Conservation (phyloP, 35 echinoderm and acorn worm genomes). For the Stichopus chloronotus region DNA sequence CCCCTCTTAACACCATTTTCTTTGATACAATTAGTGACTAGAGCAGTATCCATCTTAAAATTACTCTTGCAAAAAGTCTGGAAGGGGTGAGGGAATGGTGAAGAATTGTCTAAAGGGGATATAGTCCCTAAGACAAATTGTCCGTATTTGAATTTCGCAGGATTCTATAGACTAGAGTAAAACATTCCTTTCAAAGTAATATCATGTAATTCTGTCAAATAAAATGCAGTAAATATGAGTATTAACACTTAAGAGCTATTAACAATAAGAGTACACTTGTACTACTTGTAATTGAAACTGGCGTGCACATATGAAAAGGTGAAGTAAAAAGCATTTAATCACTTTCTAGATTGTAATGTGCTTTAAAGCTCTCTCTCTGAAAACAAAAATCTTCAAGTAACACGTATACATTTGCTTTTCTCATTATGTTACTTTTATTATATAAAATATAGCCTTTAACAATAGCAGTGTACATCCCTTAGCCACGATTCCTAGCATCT, state of each 20-base stretch:
- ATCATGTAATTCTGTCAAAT: neutral
- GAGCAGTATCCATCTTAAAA: too few species aligned
- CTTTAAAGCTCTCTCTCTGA: neutral
- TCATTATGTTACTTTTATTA: neutral
- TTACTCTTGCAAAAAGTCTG: too few species aligned
- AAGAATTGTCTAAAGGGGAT: too few species aligned
- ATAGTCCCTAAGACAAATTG: neutral
- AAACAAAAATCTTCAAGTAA: neutral
- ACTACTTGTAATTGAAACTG: neutral
- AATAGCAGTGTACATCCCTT: neutral
- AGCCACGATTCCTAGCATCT: neutral
- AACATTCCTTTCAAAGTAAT: neutral
- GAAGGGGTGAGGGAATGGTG: too few species aligned
- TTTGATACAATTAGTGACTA: too few species aligned
- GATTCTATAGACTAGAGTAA: neutral
- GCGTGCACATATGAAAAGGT: neutral
- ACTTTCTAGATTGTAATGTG: neutral
- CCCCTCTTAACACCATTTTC: too few species aligned
- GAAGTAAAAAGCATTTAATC: too few species aligned
- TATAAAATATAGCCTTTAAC: neutral
- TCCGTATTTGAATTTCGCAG: neutral
- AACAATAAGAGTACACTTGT: neutral
- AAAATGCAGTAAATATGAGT: too few species aligned
- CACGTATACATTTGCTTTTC: neutral
- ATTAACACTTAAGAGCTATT: too few species aligned